Evolutionary conservation across 1,140 invertebrate species (phyloP), one percentile per base, ranked within the genome.

Genomic region (Hyles vespertilio): DNA sequence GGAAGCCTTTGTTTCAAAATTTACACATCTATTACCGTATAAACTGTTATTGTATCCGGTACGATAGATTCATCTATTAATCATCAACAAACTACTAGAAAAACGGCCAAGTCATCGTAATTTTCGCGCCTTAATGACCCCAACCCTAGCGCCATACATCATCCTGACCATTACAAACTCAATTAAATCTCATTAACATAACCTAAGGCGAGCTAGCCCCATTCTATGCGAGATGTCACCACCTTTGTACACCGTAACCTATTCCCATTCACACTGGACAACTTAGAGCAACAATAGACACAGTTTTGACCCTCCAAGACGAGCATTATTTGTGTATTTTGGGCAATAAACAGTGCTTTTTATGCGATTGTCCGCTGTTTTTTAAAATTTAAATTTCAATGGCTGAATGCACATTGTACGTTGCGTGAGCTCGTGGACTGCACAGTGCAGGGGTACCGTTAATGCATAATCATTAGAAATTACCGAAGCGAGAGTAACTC

Each of bases 111-210:
- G 70, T 86, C 83, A 86, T 59, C 51, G 63, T 69, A 80, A 84
- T 83, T 81, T 77, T 79, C 83, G 74, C 77, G 77, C 79, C 81
- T 72, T 59, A 56, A 51, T 50, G 32, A 36, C 36, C 32, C 49
- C 44, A 55, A 56, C 51, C 59, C 57, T 58, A 62, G 63, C 8
- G 56, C 59, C 61, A 87, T 87, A 63, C 72, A 85, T 87, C 84
- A 85, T 79, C 48, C 68, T 65, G 64, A 58, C 76, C 63, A 85
- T 87, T 88, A 87, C 84, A 84, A 81, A 83, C 83, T 85, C 85
- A 87, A 88, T 87, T 88, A 87, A 84, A 88, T 84, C 78, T 78
- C 67, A 88, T 88, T 87, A 76, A 70, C 85, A 88, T 88, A 87
- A 84, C 69, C 75, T 70, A 63, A 67, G 66, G 61, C 56, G 53